These are phyloP conservation scores for Dinocampus coccinellae DNA, from an alignment of 2,888 invertebrate genomes.

Conservation along the genomic window DNA sequence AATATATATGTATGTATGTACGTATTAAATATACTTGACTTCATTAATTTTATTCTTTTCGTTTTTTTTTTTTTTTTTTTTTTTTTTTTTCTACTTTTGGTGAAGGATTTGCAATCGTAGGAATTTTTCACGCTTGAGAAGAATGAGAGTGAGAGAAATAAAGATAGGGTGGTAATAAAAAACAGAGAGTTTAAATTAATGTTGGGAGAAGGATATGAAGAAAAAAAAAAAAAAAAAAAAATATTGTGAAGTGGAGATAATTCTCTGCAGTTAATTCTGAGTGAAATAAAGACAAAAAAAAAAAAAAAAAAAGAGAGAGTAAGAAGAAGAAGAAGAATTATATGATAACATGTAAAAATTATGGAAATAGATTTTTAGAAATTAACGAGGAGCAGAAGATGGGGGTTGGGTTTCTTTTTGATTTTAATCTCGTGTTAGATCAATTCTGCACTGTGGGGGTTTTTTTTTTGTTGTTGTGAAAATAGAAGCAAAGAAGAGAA, in stretches of 20 bases:
- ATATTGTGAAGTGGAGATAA: neutral
- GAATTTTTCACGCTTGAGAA: conserved; percentile 16
- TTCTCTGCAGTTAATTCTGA: too few species aligned
- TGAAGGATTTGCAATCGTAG: conserved; percentile 11
- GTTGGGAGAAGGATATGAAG: neutral
- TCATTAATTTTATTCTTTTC: neutral
- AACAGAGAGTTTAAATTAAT: conserved; percentile 11
- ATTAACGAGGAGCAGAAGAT: too few species aligned
- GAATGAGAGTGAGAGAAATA: neutral
- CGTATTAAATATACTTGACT: neutral
- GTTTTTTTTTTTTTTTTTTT: neutral
- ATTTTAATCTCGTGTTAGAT: too few species aligned
- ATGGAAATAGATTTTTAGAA: too few species aligned
- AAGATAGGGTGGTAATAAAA: neutral
- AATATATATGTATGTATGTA: neutral
- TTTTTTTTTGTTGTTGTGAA: neutral
- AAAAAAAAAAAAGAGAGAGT: too few species aligned
- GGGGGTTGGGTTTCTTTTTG: too few species aligned
- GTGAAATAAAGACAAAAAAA: too few species aligned
- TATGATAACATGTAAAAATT: too few species aligned
- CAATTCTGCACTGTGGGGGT: too few species aligned
- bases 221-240: neutral
- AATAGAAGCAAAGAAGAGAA: too few species aligned
- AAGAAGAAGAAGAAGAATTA: too few species aligned
- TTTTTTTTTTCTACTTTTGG: neutral